Percentiles rank a stretch among this genome's conserved stretches.
Conservation (phyloP, 2,113 vertebrate genomes). For the Vombatus ursinus region DNA sequence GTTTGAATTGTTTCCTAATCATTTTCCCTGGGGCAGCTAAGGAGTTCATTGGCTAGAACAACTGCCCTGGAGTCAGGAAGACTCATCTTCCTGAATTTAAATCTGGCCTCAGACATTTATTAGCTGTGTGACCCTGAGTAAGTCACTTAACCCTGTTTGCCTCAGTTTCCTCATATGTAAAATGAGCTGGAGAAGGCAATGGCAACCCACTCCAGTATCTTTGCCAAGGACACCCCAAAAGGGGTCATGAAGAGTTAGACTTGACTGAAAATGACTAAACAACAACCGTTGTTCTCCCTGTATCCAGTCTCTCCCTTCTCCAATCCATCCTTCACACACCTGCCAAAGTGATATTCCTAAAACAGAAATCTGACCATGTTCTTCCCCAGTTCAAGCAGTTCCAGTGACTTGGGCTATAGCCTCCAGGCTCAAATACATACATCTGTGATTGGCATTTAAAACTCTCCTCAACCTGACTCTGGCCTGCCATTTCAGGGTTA, state of each 20-base stretch:
- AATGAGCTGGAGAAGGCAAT: neutral
- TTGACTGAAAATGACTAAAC: neutral
- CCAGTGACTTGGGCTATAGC: neutral
- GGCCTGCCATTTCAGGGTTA: neutral
- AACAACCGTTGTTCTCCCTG: neutral
- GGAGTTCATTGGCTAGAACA: neutral
- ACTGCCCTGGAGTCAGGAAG: neutral
- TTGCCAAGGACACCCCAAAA: neutral
- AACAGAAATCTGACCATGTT: neutral
- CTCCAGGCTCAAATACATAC: neutral
- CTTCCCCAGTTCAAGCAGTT: neutral
- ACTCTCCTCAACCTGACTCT: neutral
- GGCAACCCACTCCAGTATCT: neutral
- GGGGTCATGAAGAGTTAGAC: neutral
- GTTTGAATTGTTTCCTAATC: neutral
- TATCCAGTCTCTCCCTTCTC: neutral
- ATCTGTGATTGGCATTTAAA: neutral
- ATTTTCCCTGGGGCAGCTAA: neutral
- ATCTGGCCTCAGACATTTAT: too few species aligned
- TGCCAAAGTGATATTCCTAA: neutral
- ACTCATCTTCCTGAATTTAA: too few species aligned
- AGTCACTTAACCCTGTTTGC: neutral
- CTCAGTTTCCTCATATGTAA: neutral
- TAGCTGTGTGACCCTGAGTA: too few species aligned
- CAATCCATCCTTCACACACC: neutral